Percentiles rank a stretch among this genome's conserved stretches.
Evolutionary conservation across 1,140 invertebrate genomes (phyloP).

Genomic region (Goniozus legneri): DNA sequence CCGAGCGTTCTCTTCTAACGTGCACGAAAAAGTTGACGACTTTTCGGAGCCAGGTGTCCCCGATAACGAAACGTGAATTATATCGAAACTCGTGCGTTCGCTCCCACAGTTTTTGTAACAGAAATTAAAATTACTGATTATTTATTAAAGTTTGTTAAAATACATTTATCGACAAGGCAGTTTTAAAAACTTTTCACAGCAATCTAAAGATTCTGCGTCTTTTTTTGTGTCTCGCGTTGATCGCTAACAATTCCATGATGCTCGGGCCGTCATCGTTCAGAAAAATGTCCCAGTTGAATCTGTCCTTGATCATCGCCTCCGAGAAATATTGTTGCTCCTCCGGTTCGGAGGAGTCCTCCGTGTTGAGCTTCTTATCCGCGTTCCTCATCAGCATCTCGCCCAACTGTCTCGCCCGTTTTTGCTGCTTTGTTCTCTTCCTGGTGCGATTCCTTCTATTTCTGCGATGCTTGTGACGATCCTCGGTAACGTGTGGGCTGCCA

Average conservation of each 20-base stretch:
- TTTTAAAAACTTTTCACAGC: too few relatives aligned
- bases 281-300: constrained; percentile 1
- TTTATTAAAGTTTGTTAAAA: too few relatives aligned
- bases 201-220: too few relatives aligned
- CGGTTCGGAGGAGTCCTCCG: constrained; percentile 1
- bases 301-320: not conserved
- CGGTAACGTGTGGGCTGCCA: too few relatives aligned
- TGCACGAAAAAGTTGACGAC: too few relatives aligned
- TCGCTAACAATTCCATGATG: constrained; percentile 9
- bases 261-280: not conserved
- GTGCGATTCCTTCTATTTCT: not conserved
- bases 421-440: not conserved
- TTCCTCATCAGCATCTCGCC: not conserved
- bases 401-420: not conserved
- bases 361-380: too few relatives aligned
- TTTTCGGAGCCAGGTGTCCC: too few relatives aligned
- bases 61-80: too few relatives aligned
- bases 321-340: constrained; percentile 1
- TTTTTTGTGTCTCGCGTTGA: constrained; percentile 1
- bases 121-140: too few relatives aligned
- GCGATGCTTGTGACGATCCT: not conserved
- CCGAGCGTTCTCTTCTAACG: not conserved
- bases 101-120: too few relatives aligned
- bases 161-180: too few relatives aligned
- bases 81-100: too few relatives aligned